Percentiles rank a stretch among this genome's conserved stretches.
These are phyloP conservation scores for Meloidogyne exigua DNA, from an alignment of 1,140 invertebrate genomes.

Conservation along the genomic window DNA sequence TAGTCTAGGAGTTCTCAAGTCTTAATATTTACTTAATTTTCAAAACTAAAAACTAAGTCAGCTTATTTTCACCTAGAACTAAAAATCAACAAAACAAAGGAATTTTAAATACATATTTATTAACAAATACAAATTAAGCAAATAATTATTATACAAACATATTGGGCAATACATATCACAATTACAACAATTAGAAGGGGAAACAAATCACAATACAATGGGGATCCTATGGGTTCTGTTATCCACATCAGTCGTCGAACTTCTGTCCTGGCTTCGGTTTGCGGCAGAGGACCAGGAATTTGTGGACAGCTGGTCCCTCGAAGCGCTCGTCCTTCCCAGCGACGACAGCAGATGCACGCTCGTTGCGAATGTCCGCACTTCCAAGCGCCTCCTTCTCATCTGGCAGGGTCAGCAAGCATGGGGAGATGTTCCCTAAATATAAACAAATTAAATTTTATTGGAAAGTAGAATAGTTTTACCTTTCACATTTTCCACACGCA, in stretches of 20 bases:
- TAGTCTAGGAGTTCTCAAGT: too few species aligned
- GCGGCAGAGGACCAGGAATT: conserved; percentile 44
- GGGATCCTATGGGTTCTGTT: not conserved
- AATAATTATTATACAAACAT: too few species aligned
- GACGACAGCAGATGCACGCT: conserved; percentile 26
- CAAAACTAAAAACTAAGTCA: too few species aligned
- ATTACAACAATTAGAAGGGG: too few species aligned
- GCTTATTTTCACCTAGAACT: too few species aligned
- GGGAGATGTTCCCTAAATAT: conserved; percentile 45
- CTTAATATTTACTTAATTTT: too few species aligned
- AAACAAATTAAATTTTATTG: not conserved
- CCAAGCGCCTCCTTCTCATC: conserved; percentile 49
- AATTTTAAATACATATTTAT: too few species aligned
- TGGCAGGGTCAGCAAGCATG: conserved; percentile 35
- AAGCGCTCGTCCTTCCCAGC: conserved; percentile 38
- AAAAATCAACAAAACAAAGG: too few species aligned
- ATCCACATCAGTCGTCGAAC: conserved; percentile 19
- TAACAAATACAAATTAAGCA: too few species aligned
- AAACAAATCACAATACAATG: too few species aligned
- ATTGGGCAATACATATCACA: too few species aligned
- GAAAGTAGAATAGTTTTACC: not conserved
- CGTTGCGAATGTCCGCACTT: conserved; percentile 51
- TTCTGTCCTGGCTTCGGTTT: conserved; percentile 33
- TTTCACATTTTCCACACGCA: conserved; percentile 49
- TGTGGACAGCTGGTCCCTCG: conserved; percentile 33